These are phyloP conservation scores for Schizaphis graminum DNA, from an alignment of 2,888 invertebrate species.

Conservation along the genomic window DNA sequence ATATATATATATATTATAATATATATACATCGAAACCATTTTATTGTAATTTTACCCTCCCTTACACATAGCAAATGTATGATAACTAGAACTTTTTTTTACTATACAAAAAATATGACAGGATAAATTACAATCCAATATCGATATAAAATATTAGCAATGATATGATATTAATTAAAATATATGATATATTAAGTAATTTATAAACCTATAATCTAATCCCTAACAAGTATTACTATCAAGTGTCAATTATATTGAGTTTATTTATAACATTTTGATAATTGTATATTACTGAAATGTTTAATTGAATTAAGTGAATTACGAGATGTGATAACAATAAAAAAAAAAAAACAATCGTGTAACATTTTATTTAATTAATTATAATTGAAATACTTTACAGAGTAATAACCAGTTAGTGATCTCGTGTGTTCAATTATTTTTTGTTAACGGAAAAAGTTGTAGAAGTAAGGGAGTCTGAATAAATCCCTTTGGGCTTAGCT, in stretches of 20 bases:
- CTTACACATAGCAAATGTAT: not conserved
- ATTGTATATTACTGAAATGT: not conserved
- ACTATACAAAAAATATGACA: not conserved
- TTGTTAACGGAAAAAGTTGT: not conserved
- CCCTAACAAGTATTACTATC: not conserved
- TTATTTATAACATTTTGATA: not conserved
- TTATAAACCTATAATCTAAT: not conserved
- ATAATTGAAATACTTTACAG: not conserved
- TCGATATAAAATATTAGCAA: not conserved
- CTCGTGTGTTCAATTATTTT: conserved; percentile 33
- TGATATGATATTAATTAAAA: not conserved
- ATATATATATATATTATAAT: not conserved
- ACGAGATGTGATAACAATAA: not conserved
- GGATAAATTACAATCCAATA: not conserved
- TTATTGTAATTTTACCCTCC: not conserved
- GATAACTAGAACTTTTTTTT: not conserved
- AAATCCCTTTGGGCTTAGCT: conserved; percentile 41
- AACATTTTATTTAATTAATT: conserved; percentile 10
- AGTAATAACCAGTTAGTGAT: not conserved
- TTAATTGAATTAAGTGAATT: not conserved
- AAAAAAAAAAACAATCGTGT: conserved; percentile 5
- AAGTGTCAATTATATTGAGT: not conserved
- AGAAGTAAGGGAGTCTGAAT: not conserved
- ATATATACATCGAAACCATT: not conserved
- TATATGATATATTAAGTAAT: not conserved